Percentiles rank a stretch among this genome's conserved stretches.
Evolutionary conservation across 2,113 vertebrate species (phyloP).

Genomic region (Kobus ellipsiprymnus): DNA sequence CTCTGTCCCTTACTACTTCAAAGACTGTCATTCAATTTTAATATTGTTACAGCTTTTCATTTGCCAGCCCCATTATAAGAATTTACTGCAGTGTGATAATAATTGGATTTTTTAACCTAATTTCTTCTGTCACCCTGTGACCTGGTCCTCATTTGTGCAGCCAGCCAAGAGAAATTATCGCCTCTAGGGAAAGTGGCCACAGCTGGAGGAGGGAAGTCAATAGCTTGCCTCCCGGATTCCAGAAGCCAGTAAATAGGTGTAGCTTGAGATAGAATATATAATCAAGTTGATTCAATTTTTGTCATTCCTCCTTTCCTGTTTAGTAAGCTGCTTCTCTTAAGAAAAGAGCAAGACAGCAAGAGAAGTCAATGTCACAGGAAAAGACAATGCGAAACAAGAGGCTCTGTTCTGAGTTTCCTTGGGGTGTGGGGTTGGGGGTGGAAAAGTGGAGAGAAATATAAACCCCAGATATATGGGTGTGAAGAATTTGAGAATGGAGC

Average conservation of each 20-base stretch:
- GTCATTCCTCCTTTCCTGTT: not conserved
- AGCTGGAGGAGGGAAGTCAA: not conserved
- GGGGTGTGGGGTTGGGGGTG: not conserved
- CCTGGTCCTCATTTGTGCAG: not conserved
- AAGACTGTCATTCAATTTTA: not conserved
- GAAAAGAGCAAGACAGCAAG: not conserved
- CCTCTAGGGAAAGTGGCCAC: not conserved
- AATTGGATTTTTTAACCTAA: not conserved
- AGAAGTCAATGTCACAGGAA: not conserved
- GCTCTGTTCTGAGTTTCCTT: not conserved
- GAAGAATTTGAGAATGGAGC: not conserved
- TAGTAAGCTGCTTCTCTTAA: not conserved
- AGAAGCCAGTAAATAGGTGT: not conserved
- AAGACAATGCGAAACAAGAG: not conserved
- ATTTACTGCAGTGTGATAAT: not conserved
- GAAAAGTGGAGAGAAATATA: not conserved
- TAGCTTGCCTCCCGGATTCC: not conserved
- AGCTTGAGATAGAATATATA: not conserved
- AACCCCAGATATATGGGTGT: not conserved
- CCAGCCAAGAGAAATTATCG: not conserved
- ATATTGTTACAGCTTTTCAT: not conserved
- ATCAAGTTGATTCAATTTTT: not conserved
- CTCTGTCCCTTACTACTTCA: not conserved
- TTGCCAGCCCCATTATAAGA: not conserved
- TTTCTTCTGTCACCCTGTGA: not conserved